phyloP scores from a whole-genome alignment of 1,140 invertebrate genomes.

The Danaus melanippus region DNA sequence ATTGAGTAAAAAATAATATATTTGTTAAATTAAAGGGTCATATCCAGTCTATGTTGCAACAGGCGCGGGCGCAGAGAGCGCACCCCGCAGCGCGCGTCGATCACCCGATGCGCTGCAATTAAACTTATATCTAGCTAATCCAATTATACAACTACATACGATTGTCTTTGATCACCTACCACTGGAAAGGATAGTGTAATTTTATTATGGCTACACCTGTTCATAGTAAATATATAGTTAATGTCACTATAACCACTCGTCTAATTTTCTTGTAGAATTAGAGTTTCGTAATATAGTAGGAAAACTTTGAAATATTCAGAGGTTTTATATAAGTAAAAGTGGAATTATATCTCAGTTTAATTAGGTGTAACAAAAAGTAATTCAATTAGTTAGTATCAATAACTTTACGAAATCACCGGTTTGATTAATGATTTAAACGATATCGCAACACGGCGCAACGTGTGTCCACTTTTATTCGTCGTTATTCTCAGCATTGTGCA shows the following conservation, averaged over 20 bases:
- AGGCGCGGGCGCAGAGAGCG: constrained; percentile 43
- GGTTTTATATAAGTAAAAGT: no score
- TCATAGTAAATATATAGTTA: constrained; percentile 3
- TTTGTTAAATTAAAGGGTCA: constrained; percentile 8
- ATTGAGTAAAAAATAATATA: no score
- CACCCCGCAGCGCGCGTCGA: constrained; percentile 52
- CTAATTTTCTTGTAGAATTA: no score
- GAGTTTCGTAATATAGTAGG: no score
- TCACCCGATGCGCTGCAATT: constrained; percentile 56
- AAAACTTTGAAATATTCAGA: no score
- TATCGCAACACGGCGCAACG: constrained; percentile 25
- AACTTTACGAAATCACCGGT: constrained; percentile 10
- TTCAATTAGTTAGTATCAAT: background rate
- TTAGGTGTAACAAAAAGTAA: no score
- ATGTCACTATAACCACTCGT: no score
- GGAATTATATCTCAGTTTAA: no score
- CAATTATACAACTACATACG: constrained; percentile 60
- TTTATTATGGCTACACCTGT: constrained; percentile 15
- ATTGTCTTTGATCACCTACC: constrained; percentile 46
- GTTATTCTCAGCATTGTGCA: constrained; percentile 22
- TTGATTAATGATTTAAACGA: constrained; percentile 44
- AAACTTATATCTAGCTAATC: constrained; percentile 58
- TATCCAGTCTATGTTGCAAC: constrained; percentile 35
- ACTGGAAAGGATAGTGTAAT: constrained; percentile 14
- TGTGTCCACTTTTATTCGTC: constrained; percentile 24